A percentile compares a stretch with the other conserved stretches of the same genome.
Conservation (phyloP, 2,113 vertebrate species). For the Natator depressus region DNA sequence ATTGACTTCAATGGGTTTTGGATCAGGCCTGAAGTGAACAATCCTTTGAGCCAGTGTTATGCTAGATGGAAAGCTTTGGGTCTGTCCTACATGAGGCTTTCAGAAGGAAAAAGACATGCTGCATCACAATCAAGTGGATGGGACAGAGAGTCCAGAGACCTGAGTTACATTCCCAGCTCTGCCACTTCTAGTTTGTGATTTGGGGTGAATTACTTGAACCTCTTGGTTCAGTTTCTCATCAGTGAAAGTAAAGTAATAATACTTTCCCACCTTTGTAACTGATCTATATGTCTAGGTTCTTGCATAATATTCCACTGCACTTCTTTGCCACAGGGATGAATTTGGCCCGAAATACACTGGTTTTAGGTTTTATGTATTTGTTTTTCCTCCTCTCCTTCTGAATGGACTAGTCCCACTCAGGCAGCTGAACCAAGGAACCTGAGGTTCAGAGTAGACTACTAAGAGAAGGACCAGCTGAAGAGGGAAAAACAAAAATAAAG, state of each 20-base stretch:
- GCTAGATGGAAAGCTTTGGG: neutral
- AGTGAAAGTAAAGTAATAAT: neutral
- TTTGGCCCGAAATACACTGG: neutral
- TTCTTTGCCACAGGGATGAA: neutral
- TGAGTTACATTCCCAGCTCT: neutral
- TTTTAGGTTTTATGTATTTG: neutral
- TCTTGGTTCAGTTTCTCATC: neutral
- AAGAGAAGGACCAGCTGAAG: neutral
- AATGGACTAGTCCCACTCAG: neutral
- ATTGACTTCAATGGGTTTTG: neutral
- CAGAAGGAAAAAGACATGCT: neutral
- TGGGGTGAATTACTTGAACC: neutral
- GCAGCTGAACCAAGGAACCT: neutral
- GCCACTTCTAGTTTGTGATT: neutral
- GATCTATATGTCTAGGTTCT: neutral
- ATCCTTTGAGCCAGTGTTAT: neutral
- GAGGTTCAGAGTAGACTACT: neutral
- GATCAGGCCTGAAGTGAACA: neutral
- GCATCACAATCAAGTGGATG: neutral
- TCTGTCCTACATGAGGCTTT: neutral
- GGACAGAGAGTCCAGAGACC: neutral
- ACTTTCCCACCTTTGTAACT: neutral
- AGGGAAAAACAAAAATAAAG: neutral
- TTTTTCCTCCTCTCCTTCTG: neutral
- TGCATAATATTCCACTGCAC: neutral